Percentiles rank a stretch among this genome's conserved stretches.
Evolutionary conservation across 2,113 vertebrate species (phyloP).

Genomic region (Psephotus haematonotus): DNA sequence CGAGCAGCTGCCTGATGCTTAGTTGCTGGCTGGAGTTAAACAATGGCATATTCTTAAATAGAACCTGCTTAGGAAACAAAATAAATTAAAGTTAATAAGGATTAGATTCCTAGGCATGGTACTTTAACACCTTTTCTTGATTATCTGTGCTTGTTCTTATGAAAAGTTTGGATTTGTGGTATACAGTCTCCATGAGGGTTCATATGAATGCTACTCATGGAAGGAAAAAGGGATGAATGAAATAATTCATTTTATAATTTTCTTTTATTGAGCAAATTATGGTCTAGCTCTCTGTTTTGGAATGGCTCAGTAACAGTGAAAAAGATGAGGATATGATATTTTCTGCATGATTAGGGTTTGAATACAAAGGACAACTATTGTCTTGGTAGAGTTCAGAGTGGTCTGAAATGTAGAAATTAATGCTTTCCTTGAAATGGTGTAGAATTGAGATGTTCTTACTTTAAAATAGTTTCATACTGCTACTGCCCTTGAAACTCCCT

Average conservation of each 20-base stretch:
- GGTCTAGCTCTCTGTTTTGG: neutral
- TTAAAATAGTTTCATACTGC: neutral
- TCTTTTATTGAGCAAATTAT: neutral
- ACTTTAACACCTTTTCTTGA: neutral
- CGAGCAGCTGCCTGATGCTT: neutral
- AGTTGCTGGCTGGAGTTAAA: neutral
- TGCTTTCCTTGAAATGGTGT: neutral
- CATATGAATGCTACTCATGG: neutral
- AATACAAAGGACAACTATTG: neutral
- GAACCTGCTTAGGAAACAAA: neutral
- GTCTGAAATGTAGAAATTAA: neutral
- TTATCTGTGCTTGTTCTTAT: neutral
- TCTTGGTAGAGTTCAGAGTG: neutral
- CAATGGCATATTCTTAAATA: neutral
- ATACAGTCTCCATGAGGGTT: neutral
- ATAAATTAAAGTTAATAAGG: neutral
- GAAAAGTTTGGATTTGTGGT: neutral
- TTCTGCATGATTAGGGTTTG: neutral
- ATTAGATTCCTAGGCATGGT: fast-evolving
- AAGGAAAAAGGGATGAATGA: neutral
- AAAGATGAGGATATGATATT: neutral
- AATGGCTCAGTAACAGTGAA: neutral
- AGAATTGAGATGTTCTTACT: neutral
- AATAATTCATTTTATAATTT: neutral
- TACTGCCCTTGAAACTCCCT: neutral